These are phyloP conservation scores for Dysidea cf. avara DNA, from an alignment of 37 sponge, comb jelly and placozoan genomes.

Conservation along the genomic window DNA sequence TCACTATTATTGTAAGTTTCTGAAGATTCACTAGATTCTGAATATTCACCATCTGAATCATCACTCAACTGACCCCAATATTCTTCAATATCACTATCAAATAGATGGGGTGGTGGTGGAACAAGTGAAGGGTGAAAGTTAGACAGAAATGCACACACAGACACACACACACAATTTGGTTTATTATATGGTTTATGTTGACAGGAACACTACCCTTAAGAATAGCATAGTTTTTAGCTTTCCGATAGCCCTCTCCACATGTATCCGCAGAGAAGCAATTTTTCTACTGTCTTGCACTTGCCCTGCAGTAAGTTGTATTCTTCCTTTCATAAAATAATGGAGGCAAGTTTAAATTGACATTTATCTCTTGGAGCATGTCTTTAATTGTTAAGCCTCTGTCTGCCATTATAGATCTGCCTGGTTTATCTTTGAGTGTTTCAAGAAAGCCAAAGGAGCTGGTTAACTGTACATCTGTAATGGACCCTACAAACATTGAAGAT, in stretches of 20 bases:
- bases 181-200: constrained; percentile 34
- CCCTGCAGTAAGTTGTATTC: constrained; percentile 43
- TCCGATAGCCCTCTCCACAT: constrained; percentile 32
- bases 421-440: constrained; percentile 19
- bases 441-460: constrained; percentile 26
- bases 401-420: constrained; percentile 56
- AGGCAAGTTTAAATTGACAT: constrained; percentile 49
- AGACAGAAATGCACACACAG: constrained; percentile 55
- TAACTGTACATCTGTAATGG: constrained; percentile 40
- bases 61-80: constrained; percentile 9
- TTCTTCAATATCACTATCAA: constrained; percentile 21
- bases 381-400: constrained; percentile 68
- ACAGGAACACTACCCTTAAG: constrained; percentile 43
- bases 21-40: too few species aligned
- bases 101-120: constrained; percentile 13
- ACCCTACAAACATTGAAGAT: constrained; percentile 30
- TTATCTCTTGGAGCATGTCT: constrained; percentile 43
- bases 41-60: constrained; percentile 12
- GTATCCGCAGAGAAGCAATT: constrained; percentile 61
- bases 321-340: constrained; percentile 58
- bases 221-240: constrained; percentile 30
- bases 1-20: too few species aligned
- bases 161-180: constrained; percentile 55
- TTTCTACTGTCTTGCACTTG: constrained; percentile 42
- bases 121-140: constrained; percentile 62